phyloP scores from a whole-genome alignment of 2,888 invertebrate species.

The Sphaerophoria taeniata region DNA sequence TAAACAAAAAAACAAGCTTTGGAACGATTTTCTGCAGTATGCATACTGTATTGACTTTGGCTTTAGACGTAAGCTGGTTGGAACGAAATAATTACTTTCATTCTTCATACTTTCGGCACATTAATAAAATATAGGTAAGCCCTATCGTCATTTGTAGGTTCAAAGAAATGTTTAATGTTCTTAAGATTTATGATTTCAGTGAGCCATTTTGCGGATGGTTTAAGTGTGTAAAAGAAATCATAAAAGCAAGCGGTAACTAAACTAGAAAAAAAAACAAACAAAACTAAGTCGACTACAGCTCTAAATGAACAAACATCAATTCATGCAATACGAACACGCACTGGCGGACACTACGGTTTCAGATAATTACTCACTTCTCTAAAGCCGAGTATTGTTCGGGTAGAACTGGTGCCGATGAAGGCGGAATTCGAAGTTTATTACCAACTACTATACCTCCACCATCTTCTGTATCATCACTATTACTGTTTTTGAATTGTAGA shows the following conservation, averaged over 20 bases:
- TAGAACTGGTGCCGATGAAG: conserved; percentile 71
- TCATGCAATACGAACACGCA: conserved; percentile 71
- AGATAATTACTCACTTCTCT: conserved; percentile 80
- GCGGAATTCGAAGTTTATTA: conserved; percentile 79
- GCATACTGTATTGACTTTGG: no score
- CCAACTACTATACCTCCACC: conserved; percentile 77
- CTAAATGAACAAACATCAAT: conserved; percentile 23
- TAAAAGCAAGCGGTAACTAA: background rate
- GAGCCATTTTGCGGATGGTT: no score
- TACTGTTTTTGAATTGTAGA: conserved; percentile 30
- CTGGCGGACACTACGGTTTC: conserved; percentile 40
- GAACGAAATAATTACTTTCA: no score
- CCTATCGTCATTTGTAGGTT: no score
- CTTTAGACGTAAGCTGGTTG: no score
- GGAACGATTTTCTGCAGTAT: no score
- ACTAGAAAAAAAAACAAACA: conserved; percentile 54
- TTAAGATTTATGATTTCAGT: no score
- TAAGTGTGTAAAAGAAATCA: no score
- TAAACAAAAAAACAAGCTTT: no score
- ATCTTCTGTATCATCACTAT: conserved; percentile 57
- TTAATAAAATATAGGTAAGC: no score
- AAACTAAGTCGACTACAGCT: conserved; percentile 19
- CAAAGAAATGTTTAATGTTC: no score
- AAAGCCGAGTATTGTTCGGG: conserved; percentile 74
- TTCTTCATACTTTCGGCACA: no score